These are phyloP conservation scores for Aphis craccivora DNA, from an alignment of 1,140 invertebrate genomes.

Conservation along the genomic window DNA sequence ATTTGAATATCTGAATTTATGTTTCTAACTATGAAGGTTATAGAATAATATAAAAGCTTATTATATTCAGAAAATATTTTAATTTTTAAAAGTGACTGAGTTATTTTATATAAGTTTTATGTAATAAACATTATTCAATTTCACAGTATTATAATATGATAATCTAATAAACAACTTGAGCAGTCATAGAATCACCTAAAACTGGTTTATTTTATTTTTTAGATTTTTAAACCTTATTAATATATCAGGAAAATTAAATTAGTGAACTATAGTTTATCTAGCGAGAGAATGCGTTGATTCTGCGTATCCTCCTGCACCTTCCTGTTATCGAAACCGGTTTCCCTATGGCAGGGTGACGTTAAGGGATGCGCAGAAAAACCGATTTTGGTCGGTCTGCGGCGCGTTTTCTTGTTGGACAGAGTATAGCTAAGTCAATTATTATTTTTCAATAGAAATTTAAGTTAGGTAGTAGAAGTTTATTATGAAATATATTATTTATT, in stretches of 20 bases:
- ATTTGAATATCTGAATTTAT: background rate
- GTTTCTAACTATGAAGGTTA: background rate
- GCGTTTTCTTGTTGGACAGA: too few species aligned
- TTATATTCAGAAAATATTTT: background rate
- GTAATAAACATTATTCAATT: background rate
- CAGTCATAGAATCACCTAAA: conserved; percentile 40
- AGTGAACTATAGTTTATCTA: too few species aligned
- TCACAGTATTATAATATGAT: background rate
- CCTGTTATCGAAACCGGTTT: too few species aligned
- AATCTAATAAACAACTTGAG: background rate
- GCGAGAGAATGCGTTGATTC: too few species aligned
- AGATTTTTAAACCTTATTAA: background rate
- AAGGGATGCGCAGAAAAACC: too few species aligned
- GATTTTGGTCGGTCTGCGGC: too few species aligned
- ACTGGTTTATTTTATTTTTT: background rate
- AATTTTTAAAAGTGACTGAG: background rate
- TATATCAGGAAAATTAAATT: background rate
- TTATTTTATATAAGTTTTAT: background rate
- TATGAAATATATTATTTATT: background rate
- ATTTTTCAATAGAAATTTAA: background rate
- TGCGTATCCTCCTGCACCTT: too few species aligned
- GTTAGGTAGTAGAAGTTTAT: background rate
- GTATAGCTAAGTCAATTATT: conserved; percentile 33
- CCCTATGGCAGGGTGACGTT: too few species aligned
- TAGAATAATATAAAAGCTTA: background rate